Evolutionary conservation across 2,797 vertebrate genomes (phyloP), one percentile per base, ranked within the genome.

Genomic region (Poeciliopsis infans): DNA sequence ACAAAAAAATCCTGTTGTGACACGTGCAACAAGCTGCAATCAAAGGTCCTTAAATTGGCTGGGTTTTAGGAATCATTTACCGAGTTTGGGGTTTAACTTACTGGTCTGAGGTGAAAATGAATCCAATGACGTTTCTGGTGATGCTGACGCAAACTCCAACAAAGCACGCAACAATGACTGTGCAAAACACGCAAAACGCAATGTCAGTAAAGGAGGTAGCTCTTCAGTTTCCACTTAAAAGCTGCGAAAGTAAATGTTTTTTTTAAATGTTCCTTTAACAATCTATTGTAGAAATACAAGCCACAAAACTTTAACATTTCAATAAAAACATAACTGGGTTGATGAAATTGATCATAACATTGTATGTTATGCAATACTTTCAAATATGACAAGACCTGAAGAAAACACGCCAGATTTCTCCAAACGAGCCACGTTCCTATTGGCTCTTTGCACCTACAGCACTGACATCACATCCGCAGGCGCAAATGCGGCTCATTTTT

Each of bases 41-140:
- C 18, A 25, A 20, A 73, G 31, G 73, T 23, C 15, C 18, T 33
- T 13, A 72, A 31, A 39, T 5, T 3, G 2, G 0, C 5, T 13
- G n/a, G 10, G 1, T 3, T 59, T 23, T 57, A 25, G 2, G 12
- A 28, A 72, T 7, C 39, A 36, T 46, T 25, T 20, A 59, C 20
- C 59, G 1, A 0, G 36, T 33, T 69, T 6, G 23, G 28, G 36
- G 39, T 23, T 59, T 25, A 76, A 95, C 96, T 95, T 88, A 97
- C 97, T 84, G 74, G 0, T 97, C 96, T 0, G 80, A 57, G 68
- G 78, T 75, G 72, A 86, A 83, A 72, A 84, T 74, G 43, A 95
- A 94, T 3, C 94, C 96, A 86, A 97, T 89, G 12, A 96, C 25
- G 0, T 96, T 69, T 88, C 89, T 97, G 0, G 88, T 7, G 70